Evolutionary conservation across 2,888 invertebrate genomes (phyloP).

Genomic region (Crioceris asparagi): DNA sequence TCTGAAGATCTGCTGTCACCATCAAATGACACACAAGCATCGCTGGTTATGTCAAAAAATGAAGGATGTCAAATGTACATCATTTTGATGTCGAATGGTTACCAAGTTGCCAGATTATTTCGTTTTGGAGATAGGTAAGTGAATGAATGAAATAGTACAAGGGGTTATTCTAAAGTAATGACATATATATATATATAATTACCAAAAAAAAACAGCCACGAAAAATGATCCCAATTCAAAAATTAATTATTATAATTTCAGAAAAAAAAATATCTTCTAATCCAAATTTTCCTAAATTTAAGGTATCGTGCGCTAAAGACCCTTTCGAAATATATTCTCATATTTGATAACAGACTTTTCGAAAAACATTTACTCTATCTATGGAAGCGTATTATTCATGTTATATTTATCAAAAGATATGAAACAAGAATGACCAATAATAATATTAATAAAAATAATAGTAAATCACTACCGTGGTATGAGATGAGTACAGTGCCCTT

Average conservation of each 20-base stretch:
- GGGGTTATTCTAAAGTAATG: no score
- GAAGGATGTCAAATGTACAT: slow-evolving; percentile 62
- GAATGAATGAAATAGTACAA: no score
- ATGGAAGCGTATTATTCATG: slow-evolving; percentile 68
- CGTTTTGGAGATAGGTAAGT: slow-evolving; percentile 55
- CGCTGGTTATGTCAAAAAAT: slow-evolving; percentile 46
- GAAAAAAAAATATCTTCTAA: no score
- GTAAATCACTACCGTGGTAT: slow-evolving; percentile 46
- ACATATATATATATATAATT: not conserved
- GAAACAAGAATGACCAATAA: no score
- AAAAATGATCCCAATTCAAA: no score
- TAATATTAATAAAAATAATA: no score
- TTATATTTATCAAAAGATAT: slow-evolving; percentile 57
- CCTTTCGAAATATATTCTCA: slow-evolving; percentile 56
- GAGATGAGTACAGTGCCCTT: slow-evolving; percentile 65
- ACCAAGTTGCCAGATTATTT: slow-evolving; percentile 56
- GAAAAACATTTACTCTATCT: slow-evolving; percentile 54
- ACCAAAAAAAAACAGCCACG: no score
- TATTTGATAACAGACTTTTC: slow-evolving; percentile 60
- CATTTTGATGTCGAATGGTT: slow-evolving; percentile 60
- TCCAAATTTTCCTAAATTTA: no score
- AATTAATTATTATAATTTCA: no score
- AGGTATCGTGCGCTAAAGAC: slow-evolving; percentile 62
- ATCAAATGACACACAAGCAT: slow-evolving; percentile 45
- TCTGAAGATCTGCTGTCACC: slow-evolving; percentile 55